A percentile compares a stretch with the other conserved stretches of the same genome.
phyloP scores from a whole-genome alignment of 2,113 vertebrate species.

The Macroglossus sobrinus region DNA sequence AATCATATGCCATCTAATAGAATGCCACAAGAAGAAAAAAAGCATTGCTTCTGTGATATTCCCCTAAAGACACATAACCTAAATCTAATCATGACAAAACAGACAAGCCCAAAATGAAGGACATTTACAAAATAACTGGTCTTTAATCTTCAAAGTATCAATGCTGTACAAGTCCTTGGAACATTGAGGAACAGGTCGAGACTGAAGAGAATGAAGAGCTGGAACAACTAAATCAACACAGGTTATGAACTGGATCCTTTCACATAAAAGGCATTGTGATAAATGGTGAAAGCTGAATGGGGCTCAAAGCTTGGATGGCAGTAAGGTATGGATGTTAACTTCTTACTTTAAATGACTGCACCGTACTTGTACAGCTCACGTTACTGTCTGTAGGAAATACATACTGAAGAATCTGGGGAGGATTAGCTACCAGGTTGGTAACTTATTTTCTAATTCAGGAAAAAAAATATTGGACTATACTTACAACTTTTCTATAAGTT shows the following conservation, averaged over 20 bases:
- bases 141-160: background rate
- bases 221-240: rapidly evolving
- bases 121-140: background rate
- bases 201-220: background rate
- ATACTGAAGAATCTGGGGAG: background rate
- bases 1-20: background rate
- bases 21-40: background rate
- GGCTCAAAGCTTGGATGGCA: background rate
- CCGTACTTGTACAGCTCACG: rapidly evolving
- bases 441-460: background rate
- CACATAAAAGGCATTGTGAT: background rate
- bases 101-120: background rate
- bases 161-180: background rate
- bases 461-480: background rate
- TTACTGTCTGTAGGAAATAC: background rate
- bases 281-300: background rate
- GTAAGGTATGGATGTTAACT: background rate
- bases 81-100: background rate
- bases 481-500: background rate
- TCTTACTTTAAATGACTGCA: background rate
- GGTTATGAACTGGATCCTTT: background rate
- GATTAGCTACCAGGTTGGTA: background rate
- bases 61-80: background rate
- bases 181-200: background rate
- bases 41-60: background rate